Evolutionary conservation across 2,113 vertebrate species (phyloP).

Genomic region (Salvelinus namaycush): DNA sequence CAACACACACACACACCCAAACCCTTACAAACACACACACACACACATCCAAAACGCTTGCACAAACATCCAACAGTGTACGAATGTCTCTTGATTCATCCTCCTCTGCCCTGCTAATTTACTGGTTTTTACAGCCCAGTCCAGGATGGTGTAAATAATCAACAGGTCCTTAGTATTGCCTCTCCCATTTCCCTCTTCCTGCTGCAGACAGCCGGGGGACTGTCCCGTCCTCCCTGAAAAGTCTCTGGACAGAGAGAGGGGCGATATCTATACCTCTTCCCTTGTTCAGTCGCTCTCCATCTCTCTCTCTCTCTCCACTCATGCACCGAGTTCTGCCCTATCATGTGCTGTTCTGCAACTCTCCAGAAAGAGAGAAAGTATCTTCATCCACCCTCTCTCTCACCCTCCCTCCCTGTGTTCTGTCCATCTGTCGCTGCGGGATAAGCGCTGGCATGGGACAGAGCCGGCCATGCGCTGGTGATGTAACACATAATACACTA

Average conservation of each 20-base stretch:
- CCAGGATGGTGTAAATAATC: not conserved
- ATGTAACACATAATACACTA: slow-evolving; percentile 45
- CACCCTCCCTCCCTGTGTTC: not conserved
- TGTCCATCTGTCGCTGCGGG: slow-evolving; percentile 60
- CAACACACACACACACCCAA: too few species aligned
- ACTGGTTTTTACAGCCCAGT: not conserved
- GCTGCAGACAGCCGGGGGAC: not conserved
- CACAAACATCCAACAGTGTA: not conserved
- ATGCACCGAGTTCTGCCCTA: not conserved
- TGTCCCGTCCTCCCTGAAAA: not conserved
- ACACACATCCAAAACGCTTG: not conserved
- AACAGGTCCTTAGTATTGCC: not conserved
- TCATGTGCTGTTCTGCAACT: not conserved
- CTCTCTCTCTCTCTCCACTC: not conserved
- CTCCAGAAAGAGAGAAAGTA: not conserved
- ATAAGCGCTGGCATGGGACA: slow-evolving; percentile 28
- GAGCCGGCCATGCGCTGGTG: slow-evolving; percentile 23
- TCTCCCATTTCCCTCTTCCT: not conserved
- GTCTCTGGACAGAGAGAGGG: not conserved
- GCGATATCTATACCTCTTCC: not conserved
- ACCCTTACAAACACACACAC: not conserved
- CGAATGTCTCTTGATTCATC: not conserved
- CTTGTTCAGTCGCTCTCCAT: not conserved
- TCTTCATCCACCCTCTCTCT: not conserved
- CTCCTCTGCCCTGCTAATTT: not conserved